phyloP scores from a whole-genome alignment of 2,113 vertebrate genomes.

The Serinus canaria region DNA sequence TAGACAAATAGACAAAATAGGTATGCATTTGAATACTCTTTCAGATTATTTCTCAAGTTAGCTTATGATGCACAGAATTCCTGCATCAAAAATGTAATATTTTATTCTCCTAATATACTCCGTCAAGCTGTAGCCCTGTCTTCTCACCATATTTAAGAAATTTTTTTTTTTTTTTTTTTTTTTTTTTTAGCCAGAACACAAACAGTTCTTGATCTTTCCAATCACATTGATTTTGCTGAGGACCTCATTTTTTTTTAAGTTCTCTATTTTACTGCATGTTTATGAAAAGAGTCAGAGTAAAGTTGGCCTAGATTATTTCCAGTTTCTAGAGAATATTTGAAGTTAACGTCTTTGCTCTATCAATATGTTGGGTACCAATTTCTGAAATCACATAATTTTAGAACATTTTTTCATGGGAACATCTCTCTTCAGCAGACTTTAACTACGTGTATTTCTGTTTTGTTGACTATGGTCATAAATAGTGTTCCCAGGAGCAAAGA shows the following conservation, averaged over 20 bases:
- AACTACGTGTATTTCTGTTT: neutral
- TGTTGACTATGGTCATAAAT: neutral
- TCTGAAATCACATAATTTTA: neutral
- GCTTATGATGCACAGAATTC: neutral
- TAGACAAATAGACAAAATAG: neutral
- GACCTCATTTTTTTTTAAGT: neutral
- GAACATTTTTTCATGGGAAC: rapidly evolving
- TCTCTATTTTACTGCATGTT: neutral
- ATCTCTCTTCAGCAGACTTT: neutral
- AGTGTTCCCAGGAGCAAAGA: neutral
- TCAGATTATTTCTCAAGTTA: neutral
- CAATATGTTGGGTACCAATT: rapidly evolving
- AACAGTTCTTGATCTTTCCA: neutral
- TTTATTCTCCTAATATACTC: neutral
- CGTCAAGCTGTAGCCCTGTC: rapidly evolving
- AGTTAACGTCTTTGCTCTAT: rapidly evolving
- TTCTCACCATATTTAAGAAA: neutral
- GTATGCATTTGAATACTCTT: neutral
- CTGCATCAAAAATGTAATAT: neutral
- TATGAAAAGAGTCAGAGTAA: neutral
- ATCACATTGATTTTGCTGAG: neutral
- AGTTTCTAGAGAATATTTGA: neutral
- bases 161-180: too few species aligned
- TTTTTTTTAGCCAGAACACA: neutral
- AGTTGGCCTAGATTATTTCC: neutral